Base-by-base conservation (phyloP, 1,140 invertebrate genomes). In the Drosophila nikananu region DNA sequence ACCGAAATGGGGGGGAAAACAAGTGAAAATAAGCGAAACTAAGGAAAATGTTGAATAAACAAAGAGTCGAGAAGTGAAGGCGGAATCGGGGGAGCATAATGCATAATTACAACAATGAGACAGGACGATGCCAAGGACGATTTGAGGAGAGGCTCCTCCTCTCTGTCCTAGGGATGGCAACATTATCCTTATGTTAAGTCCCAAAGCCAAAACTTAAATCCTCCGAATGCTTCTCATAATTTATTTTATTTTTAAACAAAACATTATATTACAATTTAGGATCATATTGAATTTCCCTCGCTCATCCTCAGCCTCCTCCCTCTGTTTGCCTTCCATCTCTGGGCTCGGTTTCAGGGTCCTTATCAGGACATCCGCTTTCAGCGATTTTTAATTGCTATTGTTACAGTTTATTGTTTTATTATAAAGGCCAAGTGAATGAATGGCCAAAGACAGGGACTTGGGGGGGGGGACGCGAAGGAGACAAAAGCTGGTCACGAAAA, bases 351-450 rank as follows among this genome's bases (percentile, higher is more conserved):
- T 54, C 62, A 59, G 73, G 73, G 52, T 63, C 77, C 83, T 89
- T 87, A 87, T 87, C 84, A 89, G 84, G 84, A 87, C 84, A 87
- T 87, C 84, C 84, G 84, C 84, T 87, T 81, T 87, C 84, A 87
- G 84, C 84, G 81, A 87, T 87, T 87, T 87, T 87, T 87, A 87
- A 87, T 87, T 87, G 84, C 84, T 90, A 89, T 89, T 89, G 84
- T 89, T 89, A 84, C 78, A 90, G 81, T 79, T 89, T 90, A 89
- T 89, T 87, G 84, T 87, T 87, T 89, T 87, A 87, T 87, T 87
- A 87, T 84, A 83, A 82, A 81, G 86, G 86, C 65, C 86, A 87
- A 87, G 84, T 74, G 86, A 89, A 89, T 89, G 83, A 89, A 86
- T 86, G 63, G 81, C 81, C 80, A 83, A 63, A 77, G 77, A 80